Evolutionary conservation across 2,797 vertebrate species (phyloP).

Genomic region (Lerista edwardsae): DNA sequence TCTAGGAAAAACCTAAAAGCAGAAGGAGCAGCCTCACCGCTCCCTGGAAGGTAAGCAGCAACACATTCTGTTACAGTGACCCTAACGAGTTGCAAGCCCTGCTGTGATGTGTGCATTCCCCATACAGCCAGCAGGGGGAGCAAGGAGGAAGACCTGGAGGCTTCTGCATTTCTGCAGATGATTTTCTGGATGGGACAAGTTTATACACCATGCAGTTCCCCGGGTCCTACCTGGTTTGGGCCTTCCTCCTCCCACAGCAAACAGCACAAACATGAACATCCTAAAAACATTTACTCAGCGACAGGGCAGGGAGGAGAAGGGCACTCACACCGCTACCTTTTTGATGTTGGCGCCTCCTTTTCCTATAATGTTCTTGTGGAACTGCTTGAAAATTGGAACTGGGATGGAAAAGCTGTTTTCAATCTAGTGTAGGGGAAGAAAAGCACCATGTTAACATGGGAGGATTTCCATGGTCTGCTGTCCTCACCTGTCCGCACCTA

Average conservation of each 20-base stretch:
- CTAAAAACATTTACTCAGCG: too few relatives aligned
- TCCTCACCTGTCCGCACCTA: background rate
- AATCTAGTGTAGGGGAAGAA: conserved; percentile 68
- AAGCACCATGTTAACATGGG: background rate
- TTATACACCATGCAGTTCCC: too few relatives aligned
- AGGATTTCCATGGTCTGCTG: background rate
- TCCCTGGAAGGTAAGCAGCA: too few relatives aligned
- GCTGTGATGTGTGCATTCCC: too few relatives aligned
- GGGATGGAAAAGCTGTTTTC: conserved; percentile 85
- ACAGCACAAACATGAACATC: too few relatives aligned
- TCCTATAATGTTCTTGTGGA: conserved; percentile 88
- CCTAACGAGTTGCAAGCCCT: background rate
- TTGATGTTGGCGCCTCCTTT: conserved; percentile 86
- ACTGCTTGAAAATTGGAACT: conserved; percentile 85
- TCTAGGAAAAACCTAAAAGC: too few relatives aligned
- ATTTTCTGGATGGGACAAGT: too few relatives aligned
- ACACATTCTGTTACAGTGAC: too few relatives aligned
- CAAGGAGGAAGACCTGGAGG: too few relatives aligned
- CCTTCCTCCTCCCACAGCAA: background rate
- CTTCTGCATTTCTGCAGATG: too few relatives aligned
- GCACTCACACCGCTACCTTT: conserved; percentile 70
- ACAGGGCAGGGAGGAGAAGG: background rate
- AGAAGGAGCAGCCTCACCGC: too few relatives aligned
- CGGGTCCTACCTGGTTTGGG: background rate
- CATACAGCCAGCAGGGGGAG: too few relatives aligned